Conservation (phyloP, 2,113 vertebrate genomes). For the Eonycteris spelaea region DNA sequence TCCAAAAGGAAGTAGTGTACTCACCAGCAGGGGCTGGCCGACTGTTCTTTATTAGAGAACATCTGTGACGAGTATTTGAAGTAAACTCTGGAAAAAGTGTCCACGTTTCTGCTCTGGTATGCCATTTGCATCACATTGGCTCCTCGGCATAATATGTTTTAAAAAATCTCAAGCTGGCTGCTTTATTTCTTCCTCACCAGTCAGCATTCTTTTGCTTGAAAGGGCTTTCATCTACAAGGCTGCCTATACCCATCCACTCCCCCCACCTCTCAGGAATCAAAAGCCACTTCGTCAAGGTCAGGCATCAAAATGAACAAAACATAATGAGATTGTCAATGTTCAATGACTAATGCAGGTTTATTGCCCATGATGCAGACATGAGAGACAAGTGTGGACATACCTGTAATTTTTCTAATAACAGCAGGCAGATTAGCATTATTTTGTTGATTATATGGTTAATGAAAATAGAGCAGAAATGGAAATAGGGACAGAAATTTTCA, state of each 20-base stretch:
- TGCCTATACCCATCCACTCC: background rate
- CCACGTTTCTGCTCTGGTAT: slow-evolving; percentile 19
- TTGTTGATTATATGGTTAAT: background rate
- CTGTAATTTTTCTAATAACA: slow-evolving; percentile 57
- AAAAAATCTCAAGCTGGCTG: slow-evolving; percentile 14
- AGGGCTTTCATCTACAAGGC: slow-evolving; percentile 51
- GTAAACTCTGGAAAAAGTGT: slow-evolving; percentile 46
- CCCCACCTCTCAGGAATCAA: slow-evolving; percentile 26
- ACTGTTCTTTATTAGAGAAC: slow-evolving; percentile 73
- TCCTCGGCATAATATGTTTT: slow-evolving; percentile 18
- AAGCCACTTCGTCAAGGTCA: slow-evolving; percentile 46
- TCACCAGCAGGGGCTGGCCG: background rate
- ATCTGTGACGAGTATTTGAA: slow-evolving; percentile 67
- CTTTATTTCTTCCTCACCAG: slow-evolving; percentile 57
- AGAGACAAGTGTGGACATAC: slow-evolving; percentile 48
- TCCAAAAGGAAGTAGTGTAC: slow-evolving; percentile 40
- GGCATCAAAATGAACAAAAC: slow-evolving; percentile 62
- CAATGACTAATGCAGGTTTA: slow-evolving; percentile 26
- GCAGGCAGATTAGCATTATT: slow-evolving; percentile 40
- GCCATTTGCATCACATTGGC: slow-evolving; percentile 41
- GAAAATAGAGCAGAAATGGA: slow-evolving; percentile 38
- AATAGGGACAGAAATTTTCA: slow-evolving; percentile 16
- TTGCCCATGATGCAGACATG: background rate
- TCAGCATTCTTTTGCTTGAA: slow-evolving; percentile 65
- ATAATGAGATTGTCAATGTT: slow-evolving; percentile 54